A percentile compares a stretch with the other conserved stretches of the same genome.
These are phyloP conservation scores for Sebastes trivittatus DNA, from an alignment of 2,797 vertebrate genomes.

Conservation along the genomic window DNA sequence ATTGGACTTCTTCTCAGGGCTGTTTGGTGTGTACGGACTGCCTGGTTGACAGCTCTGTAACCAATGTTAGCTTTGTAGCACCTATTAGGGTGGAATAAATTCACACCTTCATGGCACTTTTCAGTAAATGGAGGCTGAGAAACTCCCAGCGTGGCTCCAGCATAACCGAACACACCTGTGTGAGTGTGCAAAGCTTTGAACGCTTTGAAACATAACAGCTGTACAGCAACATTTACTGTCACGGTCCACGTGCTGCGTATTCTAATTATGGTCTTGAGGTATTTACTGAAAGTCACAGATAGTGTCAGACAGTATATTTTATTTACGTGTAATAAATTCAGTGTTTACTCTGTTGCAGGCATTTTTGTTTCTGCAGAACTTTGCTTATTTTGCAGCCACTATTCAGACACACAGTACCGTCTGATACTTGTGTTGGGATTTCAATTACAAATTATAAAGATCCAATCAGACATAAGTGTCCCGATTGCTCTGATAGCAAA, in stretches of 20 bases:
- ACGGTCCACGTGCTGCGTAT: not conserved
- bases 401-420: not conserved
- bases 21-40: not conserved
- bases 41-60: not conserved
- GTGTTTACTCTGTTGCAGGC: not conserved
- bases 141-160: not conserved
- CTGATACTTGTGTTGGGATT: not conserved
- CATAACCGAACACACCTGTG: not conserved
- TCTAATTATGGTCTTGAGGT: not conserved
- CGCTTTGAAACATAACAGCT: not conserved
- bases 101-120: not conserved
- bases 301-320: not conserved
- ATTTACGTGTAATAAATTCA: not conserved
- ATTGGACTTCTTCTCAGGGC: not conserved
- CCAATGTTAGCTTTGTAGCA: not conserved
- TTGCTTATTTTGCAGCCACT: not conserved
- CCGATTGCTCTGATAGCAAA: slow-evolving; percentile 13
- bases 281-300: not conserved
- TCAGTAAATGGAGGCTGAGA: not conserved
- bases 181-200: not conserved
- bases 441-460: not conserved
- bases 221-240: not conserved
- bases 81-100: not conserved
- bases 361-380: not conserved
- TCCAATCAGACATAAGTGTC: slow-evolving; percentile 22